Percentiles rank a stretch among this genome's conserved stretches.
Evolutionary conservation across 2,888 invertebrate genomes (phyloP).

Genomic region (Anticlea derivata): DNA sequence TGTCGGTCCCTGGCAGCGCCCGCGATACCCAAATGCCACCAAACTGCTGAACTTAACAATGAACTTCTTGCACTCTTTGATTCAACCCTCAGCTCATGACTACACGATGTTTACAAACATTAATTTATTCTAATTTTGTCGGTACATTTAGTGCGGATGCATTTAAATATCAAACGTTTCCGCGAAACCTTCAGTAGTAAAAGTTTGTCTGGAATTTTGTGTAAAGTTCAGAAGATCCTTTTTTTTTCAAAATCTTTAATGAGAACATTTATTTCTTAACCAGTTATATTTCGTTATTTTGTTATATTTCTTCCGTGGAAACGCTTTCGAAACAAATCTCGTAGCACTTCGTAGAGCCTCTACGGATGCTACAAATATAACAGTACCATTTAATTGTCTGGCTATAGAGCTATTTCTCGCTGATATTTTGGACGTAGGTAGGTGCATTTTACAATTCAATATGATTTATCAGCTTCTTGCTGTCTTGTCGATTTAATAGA

Average conservation of each 20-base stretch:
- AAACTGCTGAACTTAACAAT: slow-evolving; percentile 74
- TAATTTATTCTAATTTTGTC: slow-evolving; percentile 60
- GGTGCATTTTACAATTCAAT: no score
- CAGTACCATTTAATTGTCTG: no score
- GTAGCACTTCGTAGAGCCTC: slow-evolving; percentile 21
- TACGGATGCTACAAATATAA: slow-evolving; percentile 11
- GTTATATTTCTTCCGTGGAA: not conserved
- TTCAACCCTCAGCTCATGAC: slow-evolving; percentile 53
- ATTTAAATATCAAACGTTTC: slow-evolving; percentile 20
- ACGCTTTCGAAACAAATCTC: not conserved
- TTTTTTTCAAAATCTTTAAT: not conserved
- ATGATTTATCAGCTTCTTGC: no score
- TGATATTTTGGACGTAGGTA: not conserved
- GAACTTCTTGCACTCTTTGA: slow-evolving; percentile 69
- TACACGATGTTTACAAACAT: slow-evolving; percentile 71
- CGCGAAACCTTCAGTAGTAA: slow-evolving; percentile 7
- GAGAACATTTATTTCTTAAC: no score
- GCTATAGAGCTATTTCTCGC: not conserved
- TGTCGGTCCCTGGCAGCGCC: slow-evolving; percentile 65
- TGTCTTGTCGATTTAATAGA: no score
- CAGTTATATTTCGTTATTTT: no score
- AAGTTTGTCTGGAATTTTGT: slow-evolving; percentile 6
- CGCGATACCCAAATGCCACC: slow-evolving; percentile 49
- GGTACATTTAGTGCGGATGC: slow-evolving; percentile 39
- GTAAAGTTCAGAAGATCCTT: not conserved